These are phyloP conservation scores for Tetragonisca angustula DNA, from an alignment of 2,888 invertebrate genomes.

Conservation along the genomic window DNA sequence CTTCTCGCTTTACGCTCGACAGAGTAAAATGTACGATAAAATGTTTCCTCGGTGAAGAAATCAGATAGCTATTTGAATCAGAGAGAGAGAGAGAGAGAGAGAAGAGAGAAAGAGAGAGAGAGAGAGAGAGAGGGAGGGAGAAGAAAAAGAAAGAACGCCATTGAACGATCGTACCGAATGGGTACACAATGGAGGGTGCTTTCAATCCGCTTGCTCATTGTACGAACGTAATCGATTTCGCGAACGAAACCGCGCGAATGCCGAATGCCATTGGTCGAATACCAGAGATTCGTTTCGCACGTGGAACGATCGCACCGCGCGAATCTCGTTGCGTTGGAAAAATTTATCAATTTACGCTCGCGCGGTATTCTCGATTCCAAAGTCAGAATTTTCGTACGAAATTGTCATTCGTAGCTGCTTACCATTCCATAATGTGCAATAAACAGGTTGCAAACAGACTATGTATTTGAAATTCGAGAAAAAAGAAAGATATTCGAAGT, in stretches of 20 bases:
- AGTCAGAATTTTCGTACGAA: too few species aligned
- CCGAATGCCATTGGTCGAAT: neutral
- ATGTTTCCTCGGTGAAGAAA: neutral
- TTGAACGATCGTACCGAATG: neutral
- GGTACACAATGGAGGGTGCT: neutral
- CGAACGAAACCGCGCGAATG: neutral
- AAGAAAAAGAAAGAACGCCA: neutral
- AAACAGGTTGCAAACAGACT: too few species aligned
- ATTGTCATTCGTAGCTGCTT: too few species aligned
- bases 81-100: neutral
- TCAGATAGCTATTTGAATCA: slow-evolving; percentile 12
- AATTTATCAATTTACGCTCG: neutral
- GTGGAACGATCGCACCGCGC: neutral
- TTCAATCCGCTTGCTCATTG: slow-evolving; percentile 9
- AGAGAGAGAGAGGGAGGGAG: too few species aligned
- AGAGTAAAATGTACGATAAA: neutral
- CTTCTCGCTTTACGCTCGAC: neutral
- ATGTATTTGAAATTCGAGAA: too few species aligned
- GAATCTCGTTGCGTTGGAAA: neutral
- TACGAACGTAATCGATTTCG: neutral
- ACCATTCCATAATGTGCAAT: too few species aligned
- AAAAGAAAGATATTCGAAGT: too few species aligned
- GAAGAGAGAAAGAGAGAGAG: too few species aligned
- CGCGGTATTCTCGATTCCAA: neutral
- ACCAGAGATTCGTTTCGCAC: neutral